Evolutionary conservation across 2,113 vertebrate genomes (phyloP).

Genomic region (Mobula birostris): DNA sequence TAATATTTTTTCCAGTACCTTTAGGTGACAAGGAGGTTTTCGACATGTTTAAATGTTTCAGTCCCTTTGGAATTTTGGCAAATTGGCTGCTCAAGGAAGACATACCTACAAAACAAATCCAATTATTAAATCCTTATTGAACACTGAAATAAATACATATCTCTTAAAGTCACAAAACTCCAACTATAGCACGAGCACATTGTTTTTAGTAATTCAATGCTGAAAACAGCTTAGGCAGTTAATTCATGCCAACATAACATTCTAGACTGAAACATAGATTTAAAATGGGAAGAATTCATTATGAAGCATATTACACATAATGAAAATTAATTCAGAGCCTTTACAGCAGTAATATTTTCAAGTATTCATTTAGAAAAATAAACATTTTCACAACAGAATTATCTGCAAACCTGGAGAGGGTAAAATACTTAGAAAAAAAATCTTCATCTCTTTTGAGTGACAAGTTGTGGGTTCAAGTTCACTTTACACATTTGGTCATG

Average conservation of each 20-base stretch:
- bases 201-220: not conserved
- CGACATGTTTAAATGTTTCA: conserved; percentile 90
- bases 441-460: not conserved
- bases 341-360: not conserved
- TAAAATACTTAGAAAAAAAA: not conserved
- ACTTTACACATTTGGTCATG: not conserved
- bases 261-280: not conserved
- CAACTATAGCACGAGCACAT: not conserved
- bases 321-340: not conserved
- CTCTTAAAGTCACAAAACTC: not conserved
- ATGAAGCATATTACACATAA: too few species aligned
- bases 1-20: conserved; percentile 60
- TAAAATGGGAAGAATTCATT: not conserved
- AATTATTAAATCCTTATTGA: not conserved
- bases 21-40: conserved; percentile 93
- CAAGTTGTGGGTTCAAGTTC: not conserved
- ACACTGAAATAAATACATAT: not conserved
- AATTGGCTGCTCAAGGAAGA: conserved; percentile 83
- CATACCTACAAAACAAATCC: conserved; percentile 61
- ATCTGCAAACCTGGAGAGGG: not conserved
- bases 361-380: not conserved
- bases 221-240: not conserved
- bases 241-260: not conserved
- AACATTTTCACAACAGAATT: not conserved
- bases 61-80: conserved; percentile 83